phyloP scores from a whole-genome alignment of 2,113 vertebrate genomes.

The Xiphophorus couchianus region DNA sequence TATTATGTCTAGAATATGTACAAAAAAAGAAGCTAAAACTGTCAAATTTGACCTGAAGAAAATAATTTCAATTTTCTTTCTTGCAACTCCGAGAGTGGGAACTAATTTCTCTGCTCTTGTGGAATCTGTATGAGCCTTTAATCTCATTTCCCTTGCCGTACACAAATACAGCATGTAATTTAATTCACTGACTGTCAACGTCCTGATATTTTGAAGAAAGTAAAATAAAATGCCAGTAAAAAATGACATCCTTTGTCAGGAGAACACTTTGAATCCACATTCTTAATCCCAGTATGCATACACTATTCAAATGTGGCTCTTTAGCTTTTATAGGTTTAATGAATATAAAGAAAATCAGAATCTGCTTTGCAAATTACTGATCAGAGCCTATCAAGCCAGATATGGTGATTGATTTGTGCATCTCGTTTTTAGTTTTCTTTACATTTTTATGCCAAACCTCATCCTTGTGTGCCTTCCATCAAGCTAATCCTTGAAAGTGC shows the following conservation, averaged over 20 bases:
- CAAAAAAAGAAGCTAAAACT: too few species aligned
- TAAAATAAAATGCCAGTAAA: neutral
- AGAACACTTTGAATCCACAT: neutral
- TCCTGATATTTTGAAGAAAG: neutral
- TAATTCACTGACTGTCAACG: too few species aligned
- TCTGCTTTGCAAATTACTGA: neutral
- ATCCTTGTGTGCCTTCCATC: conserved; percentile 72
- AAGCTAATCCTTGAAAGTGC: conserved; percentile 52
- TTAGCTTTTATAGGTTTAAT: neutral
- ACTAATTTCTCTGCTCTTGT: too few species aligned
- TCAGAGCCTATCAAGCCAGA: neutral
- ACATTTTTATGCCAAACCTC: conserved; percentile 37
- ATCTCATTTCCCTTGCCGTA: too few species aligned
- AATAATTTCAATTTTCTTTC: too few species aligned
- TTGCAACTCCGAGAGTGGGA: too few species aligned
- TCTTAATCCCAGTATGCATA: neutral
- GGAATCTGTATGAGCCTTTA: too few species aligned
- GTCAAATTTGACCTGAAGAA: too few species aligned
- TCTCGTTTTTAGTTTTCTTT: conserved; percentile 30
- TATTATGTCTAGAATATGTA: too few species aligned
- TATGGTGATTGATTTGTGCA: neutral
- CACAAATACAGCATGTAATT: too few species aligned
- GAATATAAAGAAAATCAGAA: neutral
- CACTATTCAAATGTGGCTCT: neutral
- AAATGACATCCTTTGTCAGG: neutral